A percentile compares a stretch with the other conserved stretches of the same genome.
These are phyloP conservation scores for Phortica magna DNA, from an alignment of 2,888 invertebrate species.

Conservation along the genomic window DNA sequence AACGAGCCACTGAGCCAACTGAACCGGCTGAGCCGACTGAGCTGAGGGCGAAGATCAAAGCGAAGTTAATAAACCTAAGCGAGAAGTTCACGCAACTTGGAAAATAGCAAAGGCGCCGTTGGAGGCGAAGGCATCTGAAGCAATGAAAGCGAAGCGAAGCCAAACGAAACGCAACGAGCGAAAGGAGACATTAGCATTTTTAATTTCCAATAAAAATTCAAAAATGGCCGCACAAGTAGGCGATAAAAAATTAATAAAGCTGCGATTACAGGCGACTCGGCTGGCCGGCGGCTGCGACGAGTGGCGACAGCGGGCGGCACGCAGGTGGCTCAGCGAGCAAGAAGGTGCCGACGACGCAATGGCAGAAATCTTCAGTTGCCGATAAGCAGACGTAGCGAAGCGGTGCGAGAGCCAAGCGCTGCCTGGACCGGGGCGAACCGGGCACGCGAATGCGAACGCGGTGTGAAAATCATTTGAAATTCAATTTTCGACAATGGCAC, in stretches of 20 bases:
- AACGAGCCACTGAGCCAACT: slow-evolving; percentile 15
- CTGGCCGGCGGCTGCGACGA: background rate
- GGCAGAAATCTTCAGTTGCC: background rate
- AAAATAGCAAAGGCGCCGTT: slow-evolving; percentile 58
- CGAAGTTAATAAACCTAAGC: slow-evolving; percentile 59
- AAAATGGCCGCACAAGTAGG: slow-evolving; percentile 69
- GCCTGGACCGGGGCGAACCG: background rate
- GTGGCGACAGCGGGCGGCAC: background rate
- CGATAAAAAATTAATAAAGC: slow-evolving; percentile 72
- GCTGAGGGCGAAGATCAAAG: slow-evolving; percentile 57
- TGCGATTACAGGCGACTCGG: slow-evolving; percentile 59
- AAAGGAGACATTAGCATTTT: slow-evolving; percentile 65
- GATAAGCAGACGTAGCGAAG: slow-evolving; percentile 2
- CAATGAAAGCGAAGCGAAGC: slow-evolving; percentile 22
- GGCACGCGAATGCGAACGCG: no score
- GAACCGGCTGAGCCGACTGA: no score
- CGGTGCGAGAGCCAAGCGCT: background rate
- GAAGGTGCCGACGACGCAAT: background rate
- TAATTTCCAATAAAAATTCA: slow-evolving; percentile 71
- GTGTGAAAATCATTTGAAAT: slow-evolving; percentile 72
- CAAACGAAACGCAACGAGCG: slow-evolving; percentile 13
- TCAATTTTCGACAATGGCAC: slow-evolving; percentile 72
- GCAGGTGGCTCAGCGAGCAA: no score
- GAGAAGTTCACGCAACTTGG: slow-evolving; percentile 1
- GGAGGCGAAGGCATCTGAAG: slow-evolving; percentile 6